phyloP scores from a whole-genome alignment of 1,140 invertebrate genomes.

The Drosophila carrolli region DNA sequence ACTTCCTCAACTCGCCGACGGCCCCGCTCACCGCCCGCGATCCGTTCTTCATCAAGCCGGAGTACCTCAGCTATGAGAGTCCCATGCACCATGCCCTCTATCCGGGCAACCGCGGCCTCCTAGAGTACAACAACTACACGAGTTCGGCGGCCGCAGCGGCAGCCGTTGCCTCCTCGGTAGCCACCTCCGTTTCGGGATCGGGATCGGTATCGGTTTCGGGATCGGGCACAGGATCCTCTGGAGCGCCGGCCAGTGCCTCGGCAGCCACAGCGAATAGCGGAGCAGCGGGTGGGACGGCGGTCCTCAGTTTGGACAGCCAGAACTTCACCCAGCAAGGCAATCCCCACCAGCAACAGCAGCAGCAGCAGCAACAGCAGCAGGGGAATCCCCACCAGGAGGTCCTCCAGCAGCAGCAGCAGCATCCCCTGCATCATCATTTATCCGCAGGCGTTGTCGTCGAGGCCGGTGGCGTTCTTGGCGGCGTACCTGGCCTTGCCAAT shows the following conservation, averaged over 20 bases:
- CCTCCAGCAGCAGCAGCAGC: constrained; percentile 55
- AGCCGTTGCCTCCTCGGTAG: constrained; percentile 42
- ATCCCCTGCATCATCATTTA: constrained; percentile 77
- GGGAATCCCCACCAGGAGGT: constrained; percentile 29
- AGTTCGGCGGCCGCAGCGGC: constrained; percentile 65
- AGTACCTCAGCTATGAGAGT: constrained; percentile 84
- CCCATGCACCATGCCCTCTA: constrained; percentile 82
- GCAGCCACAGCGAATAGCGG: constrained; percentile 1
- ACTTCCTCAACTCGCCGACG: constrained; percentile 81
- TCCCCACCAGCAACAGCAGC: constrained; percentile 55
- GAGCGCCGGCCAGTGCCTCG: constrained; percentile 23
- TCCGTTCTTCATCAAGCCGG: constrained; percentile 82
- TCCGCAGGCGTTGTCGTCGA: constrained; percentile 59
- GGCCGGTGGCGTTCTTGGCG: constrained; percentile 7
- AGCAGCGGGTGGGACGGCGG: constrained; percentile 21
- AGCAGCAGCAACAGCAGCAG: constrained; percentile 48
- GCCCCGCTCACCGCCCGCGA: constrained; percentile 68
- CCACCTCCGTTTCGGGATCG: constrained; percentile 38
- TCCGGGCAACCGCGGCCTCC: constrained; percentile 73
- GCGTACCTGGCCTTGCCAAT: constrained; percentile 26
- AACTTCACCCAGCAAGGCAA: constrained; percentile 53
- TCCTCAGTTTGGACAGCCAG: constrained; percentile 54
- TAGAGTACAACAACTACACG: constrained; percentile 82
- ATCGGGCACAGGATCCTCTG: constrained; percentile 16
- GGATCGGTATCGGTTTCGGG: constrained; percentile 45